phyloP scores from a whole-genome alignment of 2,888 invertebrate species.

The Hedya salicella region DNA sequence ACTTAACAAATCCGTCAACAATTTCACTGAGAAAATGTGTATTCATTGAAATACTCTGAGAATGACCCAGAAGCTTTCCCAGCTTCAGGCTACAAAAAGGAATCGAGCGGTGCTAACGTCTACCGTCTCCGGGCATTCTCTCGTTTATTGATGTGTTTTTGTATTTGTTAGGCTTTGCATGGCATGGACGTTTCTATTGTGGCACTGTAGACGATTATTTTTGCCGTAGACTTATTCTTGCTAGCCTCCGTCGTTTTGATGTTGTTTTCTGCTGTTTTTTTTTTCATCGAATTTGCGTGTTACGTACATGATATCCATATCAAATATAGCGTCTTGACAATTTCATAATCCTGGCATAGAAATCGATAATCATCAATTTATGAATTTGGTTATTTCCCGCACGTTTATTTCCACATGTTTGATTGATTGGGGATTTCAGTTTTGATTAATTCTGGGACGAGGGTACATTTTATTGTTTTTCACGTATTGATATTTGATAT shows the following conservation, averaged over 20 bases:
- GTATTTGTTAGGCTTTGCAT: slow-evolving; percentile 66
- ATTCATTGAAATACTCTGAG: slow-evolving; percentile 16
- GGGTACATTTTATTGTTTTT: slow-evolving; percentile 24
- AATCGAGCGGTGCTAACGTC: slow-evolving; percentile 61
- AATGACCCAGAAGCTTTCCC: slow-evolving; percentile 43
- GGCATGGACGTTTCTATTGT: slow-evolving; percentile 76
- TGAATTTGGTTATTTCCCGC: not conserved
- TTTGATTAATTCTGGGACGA: slow-evolving; percentile 26
- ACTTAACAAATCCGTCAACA: not conserved
- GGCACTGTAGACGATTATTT: slow-evolving; percentile 59
- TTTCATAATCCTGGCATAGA: not conserved
- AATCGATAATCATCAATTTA: slow-evolving; percentile 11
- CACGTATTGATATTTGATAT: slow-evolving; percentile 2
- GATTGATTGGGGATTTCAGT: slow-evolving; percentile 32
- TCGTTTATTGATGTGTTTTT: slow-evolving; percentile 49
- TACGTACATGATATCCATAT: slow-evolving; percentile 42
- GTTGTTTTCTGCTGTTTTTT: slow-evolving; percentile 58
- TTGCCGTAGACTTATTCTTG: slow-evolving; percentile 65
- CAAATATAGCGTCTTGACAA: not conserved
- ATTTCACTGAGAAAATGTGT: slow-evolving; percentile 1
- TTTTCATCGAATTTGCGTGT: slow-evolving; percentile 61
- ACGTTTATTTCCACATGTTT: slow-evolving; percentile 5
- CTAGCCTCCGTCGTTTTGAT: slow-evolving; percentile 65
- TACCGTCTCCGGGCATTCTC: slow-evolving; percentile 55
- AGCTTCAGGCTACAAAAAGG: slow-evolving; percentile 56